Conservation (phyloP, 1,140 invertebrate genomes). For the Bombus confusus region DNA sequence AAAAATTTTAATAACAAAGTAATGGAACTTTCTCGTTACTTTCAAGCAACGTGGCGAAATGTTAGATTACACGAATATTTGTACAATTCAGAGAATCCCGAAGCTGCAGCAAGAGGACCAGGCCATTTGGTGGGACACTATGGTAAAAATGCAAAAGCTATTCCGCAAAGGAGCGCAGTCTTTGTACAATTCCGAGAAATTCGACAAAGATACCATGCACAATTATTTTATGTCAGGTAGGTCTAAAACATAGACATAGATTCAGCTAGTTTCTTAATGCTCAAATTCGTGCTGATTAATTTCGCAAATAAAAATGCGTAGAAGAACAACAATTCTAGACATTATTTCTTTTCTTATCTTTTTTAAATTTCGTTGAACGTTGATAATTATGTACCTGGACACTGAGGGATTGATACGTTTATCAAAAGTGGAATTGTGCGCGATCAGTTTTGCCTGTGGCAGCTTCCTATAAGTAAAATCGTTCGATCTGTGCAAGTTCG, state of each 20-base stretch:
- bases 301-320: background rate
- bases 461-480: no score
- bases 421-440: background rate
- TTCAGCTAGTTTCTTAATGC: accelerated
- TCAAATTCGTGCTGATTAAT: background rate
- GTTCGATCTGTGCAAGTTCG: no score
- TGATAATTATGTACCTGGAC: no score
- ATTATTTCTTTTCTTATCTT: no score
- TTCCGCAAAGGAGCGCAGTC: constrained; percentile 95
- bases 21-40: constrained; percentile 10
- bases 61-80: background rate
- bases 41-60: background rate
- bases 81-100: constrained; percentile 88
- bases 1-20: constrained; percentile 99
- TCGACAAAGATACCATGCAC: constrained; percentile 96
- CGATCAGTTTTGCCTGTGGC: no score
- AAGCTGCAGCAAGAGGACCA: constrained; percentile 98
- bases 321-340: background rate
- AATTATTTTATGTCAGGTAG: constrained; percentile 99
- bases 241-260: background rate
- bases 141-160: constrained; percentile 97
- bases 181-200: constrained; percentile 91
- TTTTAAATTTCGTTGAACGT: no score
- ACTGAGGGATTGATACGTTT: no score
- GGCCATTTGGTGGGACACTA: constrained; percentile 98